Evolutionary conservation across 2,113 vertebrate species (phyloP), one percentile per base, ranked within the genome.

Genomic region (Oenanthe melanoleuca): DNA sequence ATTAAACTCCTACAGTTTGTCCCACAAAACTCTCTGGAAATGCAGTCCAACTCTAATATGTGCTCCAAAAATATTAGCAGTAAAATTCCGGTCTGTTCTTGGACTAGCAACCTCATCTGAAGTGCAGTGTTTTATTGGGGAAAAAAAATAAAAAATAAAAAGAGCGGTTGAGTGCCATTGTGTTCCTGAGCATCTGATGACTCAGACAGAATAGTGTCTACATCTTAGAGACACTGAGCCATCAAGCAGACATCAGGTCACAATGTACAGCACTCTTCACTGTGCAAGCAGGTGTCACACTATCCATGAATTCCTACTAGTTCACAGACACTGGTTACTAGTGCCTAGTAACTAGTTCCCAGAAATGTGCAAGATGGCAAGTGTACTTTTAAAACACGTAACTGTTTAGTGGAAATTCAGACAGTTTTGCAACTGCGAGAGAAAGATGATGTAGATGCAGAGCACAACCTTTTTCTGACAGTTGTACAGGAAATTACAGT

Each of bases 291-390:
- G 73, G 53, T 94, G 40, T 70, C 45, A 38, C 31, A 20, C 82
- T 81, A 86, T n/a, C 53, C 7, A 1, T 34, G 38, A 79, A 49
- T 80, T 91, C 61, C 3, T 55, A 61, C 57, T 49, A 85, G 57
- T 72, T 97, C 66, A 56, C 17, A 96, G 73, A 53, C 42, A 40
- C 21, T 88, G 28, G 29, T 75, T 87, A 91, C 70, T 82, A 19
- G 71, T 86, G 33, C 47, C 50, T 86, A 75, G 59, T 80, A 61
- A 56, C 87, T 95, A 93, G 31, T 94, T 97, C 77, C 65, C 87
- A 52, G 22, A 13, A 93, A 74, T 24, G 52, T 96, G 49, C 71
- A 89, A 93, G 79, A 78, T 77, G 65, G 34, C 21, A 93, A 65
- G 25, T 93, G 22, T 88, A 66, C 89, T 94, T 92, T 72, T 93